Base-by-base conservation (phyloP, 92 coral and sea anemone species). In the Epizoanthus illoricatus region DNA sequence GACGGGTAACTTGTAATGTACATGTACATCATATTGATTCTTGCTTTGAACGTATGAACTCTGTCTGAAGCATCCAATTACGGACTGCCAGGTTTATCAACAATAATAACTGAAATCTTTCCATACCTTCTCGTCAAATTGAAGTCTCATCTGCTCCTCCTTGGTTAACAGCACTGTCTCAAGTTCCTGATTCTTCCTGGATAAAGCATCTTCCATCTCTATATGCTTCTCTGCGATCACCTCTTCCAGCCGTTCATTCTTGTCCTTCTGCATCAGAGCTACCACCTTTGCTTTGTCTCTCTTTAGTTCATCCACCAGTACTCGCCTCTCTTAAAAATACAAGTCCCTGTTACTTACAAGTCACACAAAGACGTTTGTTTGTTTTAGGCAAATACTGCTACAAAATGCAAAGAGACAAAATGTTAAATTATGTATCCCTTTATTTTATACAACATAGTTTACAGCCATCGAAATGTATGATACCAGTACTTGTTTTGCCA, bases 231-330 rank as follows among this genome's bases (percentile, higher is more conserved):
- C 85, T 4, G 94, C 90, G 5, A 90, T 79, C 80, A 95, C 68
- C 81, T 91, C 99, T 42, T 90, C 94, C 57, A 90, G 84, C 70
- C 85, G 86, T 42, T 89, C 90, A 39, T 88, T 84, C 74, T 92
- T 93, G 79, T 95, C 97, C 39, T 92, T 94, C 85, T 97, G 97
- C 91, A 97, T 89, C 69, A 97, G 81, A n/a, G 97, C 93, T 21
- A 97, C 94, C 13, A 94, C 99, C 56, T 97, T 97, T n/a, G 98
- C 97, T 66, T 97, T 97, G 89, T 92, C 94, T 33, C 90, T 84
- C 79, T 90, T 94, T 11, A 97, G 76, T 73, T 97, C 97, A 62
- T 97, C 99, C 79, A 97, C 92, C 84, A 94, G 79, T 10, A 84
- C 85, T 54, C 87, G 89, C 21, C 97, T 76, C 74, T 93, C 97